Evolutionary conservation across 2,888 invertebrate species (phyloP).

Genomic region (Plutella xylostella): DNA sequence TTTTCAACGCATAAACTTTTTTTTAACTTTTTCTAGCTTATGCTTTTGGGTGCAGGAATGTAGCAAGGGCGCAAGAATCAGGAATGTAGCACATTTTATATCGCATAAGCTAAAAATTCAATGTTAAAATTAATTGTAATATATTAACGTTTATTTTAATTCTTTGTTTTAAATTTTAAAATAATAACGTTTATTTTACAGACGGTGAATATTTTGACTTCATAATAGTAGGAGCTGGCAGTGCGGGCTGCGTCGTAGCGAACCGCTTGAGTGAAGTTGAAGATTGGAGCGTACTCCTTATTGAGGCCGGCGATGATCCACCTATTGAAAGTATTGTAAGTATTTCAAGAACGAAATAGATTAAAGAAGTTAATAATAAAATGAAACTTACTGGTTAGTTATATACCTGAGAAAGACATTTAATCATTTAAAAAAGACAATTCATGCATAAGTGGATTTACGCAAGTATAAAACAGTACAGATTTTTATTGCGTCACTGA

Average conservation of each 20-base stretch:
- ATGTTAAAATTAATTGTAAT: too few species aligned
- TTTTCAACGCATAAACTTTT: too few species aligned
- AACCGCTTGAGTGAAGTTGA: slow-evolving; percentile 28
- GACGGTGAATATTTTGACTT: slow-evolving; percentile 27
- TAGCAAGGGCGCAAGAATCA: too few species aligned
- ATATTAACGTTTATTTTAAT: too few species aligned
- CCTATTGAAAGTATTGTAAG: slow-evolving; percentile 25
- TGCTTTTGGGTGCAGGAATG: too few species aligned
- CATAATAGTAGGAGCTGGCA: slow-evolving; percentile 31
- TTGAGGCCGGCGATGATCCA: slow-evolving; percentile 29
- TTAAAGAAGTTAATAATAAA: not conserved
- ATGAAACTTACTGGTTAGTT: not conserved
- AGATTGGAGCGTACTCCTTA: slow-evolving; percentile 27
- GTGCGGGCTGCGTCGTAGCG: slow-evolving; percentile 30
- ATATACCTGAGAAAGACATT: not conserved
- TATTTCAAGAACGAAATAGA: not conserved
- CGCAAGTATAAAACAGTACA: not conserved
- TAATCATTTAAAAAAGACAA: not conserved
- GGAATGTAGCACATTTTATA: too few species aligned
- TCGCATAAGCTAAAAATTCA: too few species aligned
- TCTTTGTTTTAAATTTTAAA: too few species aligned
- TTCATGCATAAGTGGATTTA: not conserved
- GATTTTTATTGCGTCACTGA: not conserved
- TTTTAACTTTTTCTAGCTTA: too few species aligned
- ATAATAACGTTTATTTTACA: slow-evolving; percentile 19